These are phyloP conservation scores for Platycheirus albimanus DNA, from an alignment of 2,888 invertebrate species.

Conservation along the genomic window DNA sequence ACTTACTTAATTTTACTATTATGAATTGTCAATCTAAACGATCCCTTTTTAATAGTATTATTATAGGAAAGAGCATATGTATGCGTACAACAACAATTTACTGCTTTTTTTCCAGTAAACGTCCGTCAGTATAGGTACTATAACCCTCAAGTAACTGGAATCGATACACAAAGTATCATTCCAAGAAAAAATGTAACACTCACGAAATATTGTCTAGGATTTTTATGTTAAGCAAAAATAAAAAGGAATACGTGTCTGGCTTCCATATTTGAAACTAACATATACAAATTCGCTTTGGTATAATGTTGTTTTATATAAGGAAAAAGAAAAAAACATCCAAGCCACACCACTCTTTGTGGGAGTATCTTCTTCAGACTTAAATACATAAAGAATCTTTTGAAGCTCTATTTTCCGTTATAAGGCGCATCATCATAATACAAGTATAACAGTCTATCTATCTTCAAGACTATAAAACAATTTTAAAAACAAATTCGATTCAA, in stretches of 20 bases:
- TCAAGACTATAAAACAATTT: slow-evolving; percentile 11
- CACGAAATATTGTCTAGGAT: not conserved
- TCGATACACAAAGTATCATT: not conserved
- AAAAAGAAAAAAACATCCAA: not conserved
- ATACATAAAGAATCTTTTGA: not conserved
- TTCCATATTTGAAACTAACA: not conserved
- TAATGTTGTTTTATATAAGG: not conserved
- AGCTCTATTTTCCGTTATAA: not conserved
- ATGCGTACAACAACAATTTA: not conserved
- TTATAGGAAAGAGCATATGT: not conserved
- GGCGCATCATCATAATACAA: not conserved
- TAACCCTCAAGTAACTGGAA: not conserved
- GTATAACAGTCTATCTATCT: not conserved
- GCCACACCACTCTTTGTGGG: too few species aligned
- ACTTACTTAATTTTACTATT: not conserved
- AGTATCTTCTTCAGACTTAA: not conserved
- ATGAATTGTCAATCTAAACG: not conserved
- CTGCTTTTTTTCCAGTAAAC: not conserved
- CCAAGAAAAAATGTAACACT: not conserved
- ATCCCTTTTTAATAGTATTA: not conserved
- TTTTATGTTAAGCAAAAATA: not conserved
- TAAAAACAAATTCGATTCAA: slow-evolving; percentile 27
- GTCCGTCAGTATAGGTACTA: too few species aligned
- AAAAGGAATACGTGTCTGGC: not conserved
- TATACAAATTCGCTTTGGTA: not conserved